phyloP scores from a whole-genome alignment of 2,888 invertebrate genomes.

The Conomelus anceps region DNA sequence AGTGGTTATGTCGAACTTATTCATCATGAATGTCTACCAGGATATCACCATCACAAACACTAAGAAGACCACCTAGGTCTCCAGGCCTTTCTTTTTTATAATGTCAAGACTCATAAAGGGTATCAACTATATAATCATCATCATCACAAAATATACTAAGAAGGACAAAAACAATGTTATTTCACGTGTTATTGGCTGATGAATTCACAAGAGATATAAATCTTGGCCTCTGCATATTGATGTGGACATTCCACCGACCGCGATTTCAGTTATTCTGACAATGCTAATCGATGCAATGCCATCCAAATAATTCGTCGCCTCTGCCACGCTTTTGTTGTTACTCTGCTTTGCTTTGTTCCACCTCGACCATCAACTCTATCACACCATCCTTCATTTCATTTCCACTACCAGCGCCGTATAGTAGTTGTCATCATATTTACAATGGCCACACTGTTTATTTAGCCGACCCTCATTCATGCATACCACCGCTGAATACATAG shows the following conservation, averaged over 20 bases:
- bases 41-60: no score
- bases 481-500: not conserved
- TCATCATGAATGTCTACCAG: no score
- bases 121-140: no score
- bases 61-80: no score
- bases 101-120: no score
- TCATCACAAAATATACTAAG: no score
- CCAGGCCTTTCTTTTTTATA: no score
- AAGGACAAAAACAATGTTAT: no score
- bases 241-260: not conserved
- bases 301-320: not conserved
- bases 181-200: not conserved
- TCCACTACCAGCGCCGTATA: not conserved
- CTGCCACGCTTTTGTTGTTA: not conserved
- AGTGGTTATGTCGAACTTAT: no score
- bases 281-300: not conserved
- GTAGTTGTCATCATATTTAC: not conserved
- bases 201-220: not conserved
- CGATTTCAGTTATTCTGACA: not conserved
- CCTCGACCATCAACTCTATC: not conserved
- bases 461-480: not conserved
- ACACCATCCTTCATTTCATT: not conserved
- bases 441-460: not conserved
- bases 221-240: not conserved
- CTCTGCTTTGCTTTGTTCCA: not conserved